Evolutionary conservation across 2,888 invertebrate species (phyloP).

Genomic region (Pocota personata): DNA sequence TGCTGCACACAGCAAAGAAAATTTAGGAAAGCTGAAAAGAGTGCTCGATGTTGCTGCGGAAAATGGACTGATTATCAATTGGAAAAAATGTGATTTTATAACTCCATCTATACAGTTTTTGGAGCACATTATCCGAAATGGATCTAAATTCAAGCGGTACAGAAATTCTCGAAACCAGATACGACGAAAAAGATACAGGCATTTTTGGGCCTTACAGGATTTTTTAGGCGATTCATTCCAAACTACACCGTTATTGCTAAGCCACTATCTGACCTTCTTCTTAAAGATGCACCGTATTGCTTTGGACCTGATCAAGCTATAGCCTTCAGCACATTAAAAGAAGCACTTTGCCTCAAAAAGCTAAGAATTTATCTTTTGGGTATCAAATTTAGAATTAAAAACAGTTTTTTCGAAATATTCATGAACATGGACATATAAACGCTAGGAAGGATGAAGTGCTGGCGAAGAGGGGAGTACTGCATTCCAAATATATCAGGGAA

Average conservation of each 20-base stretch:
- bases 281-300: background rate
- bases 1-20: too few relatives aligned
- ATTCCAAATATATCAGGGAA: too few relatives aligned
- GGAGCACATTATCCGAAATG: too few relatives aligned
- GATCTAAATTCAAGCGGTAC: conserved; percentile 69
- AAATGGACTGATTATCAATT: background rate
- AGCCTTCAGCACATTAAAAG: conserved; percentile 4
- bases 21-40: too few relatives aligned
- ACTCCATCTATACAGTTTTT: too few relatives aligned
- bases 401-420: too few relatives aligned
- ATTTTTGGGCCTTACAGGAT: conserved; percentile 76
- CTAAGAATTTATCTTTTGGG: conserved; percentile 73
- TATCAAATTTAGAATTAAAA: conserved; percentile 9
- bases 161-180: conserved; percentile 64
- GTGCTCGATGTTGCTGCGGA: too few relatives aligned
- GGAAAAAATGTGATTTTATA: too few relatives aligned
- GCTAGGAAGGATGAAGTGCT: too few relatives aligned
- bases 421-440: too few relatives aligned
- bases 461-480: too few relatives aligned
- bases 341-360: conserved; percentile 65
- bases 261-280: conserved; percentile 64
- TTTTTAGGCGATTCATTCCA: conserved; percentile 73
- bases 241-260: conserved; percentile 61
- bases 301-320: conserved; percentile 17
- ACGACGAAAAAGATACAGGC: conserved; percentile 74